Conservation (phyloP, 2,888 invertebrate genomes). For the Drepana falcataria region DNA sequence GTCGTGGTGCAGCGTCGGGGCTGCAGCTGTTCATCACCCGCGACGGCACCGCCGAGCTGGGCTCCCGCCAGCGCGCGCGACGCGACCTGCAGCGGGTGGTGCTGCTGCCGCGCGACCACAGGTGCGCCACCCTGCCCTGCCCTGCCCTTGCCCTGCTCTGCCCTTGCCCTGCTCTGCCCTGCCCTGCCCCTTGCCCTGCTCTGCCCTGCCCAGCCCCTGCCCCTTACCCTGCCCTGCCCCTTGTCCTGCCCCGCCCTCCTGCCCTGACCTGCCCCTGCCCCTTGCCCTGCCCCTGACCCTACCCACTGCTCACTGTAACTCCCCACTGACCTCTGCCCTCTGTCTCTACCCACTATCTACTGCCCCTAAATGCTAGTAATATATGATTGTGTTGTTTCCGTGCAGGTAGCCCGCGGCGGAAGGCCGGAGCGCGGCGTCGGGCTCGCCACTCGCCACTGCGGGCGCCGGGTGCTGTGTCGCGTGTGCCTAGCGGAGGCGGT, state of each 20-base stretch:
- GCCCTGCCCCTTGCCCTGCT: no score
- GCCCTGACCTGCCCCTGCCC: neutral
- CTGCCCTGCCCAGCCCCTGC: neutral
- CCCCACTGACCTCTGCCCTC: no score
- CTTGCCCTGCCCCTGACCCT: neutral
- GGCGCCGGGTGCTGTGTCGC: neutral
- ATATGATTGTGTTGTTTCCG: no score
- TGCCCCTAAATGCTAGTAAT: no score
- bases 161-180: no score
- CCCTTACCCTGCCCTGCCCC: neutral
- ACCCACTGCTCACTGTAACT: no score
- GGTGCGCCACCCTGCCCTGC: slow-evolving; percentile 22
- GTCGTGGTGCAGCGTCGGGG: slow-evolving; percentile 83
- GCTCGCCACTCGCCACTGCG: slow-evolving; percentile 3
- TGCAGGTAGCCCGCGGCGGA: slow-evolving; percentile 50
- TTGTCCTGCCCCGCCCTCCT: no score
- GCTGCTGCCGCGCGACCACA: slow-evolving; percentile 63
- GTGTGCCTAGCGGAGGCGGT: no score
- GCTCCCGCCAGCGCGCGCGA: slow-evolving; percentile 80
- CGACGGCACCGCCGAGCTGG: slow-evolving; percentile 92
- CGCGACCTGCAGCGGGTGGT: slow-evolving; percentile 64
- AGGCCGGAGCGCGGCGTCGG: slow-evolving; percentile 17
- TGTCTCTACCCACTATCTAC: no score
- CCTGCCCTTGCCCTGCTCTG: slow-evolving; percentile 1
- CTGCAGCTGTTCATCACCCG: slow-evolving; percentile 93